Evolutionary conservation across 2,797 vertebrate species (phyloP).

Genomic region (Melanotaenia maccullochi): DNA sequence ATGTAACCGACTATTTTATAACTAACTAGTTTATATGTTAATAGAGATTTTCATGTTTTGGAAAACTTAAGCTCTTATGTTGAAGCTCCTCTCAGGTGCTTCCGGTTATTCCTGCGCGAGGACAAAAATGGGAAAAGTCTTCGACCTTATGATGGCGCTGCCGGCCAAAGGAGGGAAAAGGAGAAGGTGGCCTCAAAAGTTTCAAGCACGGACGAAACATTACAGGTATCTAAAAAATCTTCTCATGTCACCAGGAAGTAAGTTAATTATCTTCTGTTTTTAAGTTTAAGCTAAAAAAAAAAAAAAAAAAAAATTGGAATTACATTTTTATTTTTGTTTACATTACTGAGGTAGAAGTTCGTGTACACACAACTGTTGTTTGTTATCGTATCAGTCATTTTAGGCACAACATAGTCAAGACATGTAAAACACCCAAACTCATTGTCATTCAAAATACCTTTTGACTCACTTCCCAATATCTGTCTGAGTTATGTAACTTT

Average conservation of each 20-base stretch:
- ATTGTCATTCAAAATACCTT: no score
- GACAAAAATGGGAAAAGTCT: no score
- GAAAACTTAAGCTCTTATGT: background rate
- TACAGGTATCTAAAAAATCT: background rate
- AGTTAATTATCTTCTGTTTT: background rate
- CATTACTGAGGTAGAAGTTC: background rate
- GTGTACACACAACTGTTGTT: conserved; percentile 4
- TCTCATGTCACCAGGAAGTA: background rate
- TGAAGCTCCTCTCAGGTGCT: accelerated
- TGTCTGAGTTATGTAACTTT: background rate
- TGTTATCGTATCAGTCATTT: background rate
- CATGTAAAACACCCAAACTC: background rate
- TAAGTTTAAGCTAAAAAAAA: background rate
- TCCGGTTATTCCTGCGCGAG: conserved; percentile 5
- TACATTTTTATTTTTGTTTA: background rate
- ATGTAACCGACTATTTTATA: no score
- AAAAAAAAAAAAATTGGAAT: background rate
- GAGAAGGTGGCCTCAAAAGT: background rate
- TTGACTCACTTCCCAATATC: no score
- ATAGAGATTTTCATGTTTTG: background rate
- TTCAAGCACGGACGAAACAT: background rate
- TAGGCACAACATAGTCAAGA: background rate
- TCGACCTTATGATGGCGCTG: conserved; percentile 28
- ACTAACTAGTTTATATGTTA: no score
- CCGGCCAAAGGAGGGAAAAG: background rate